Evolutionary conservation across 2,888 invertebrate genomes (phyloP).

Genomic region (Drosophila crucigera): DNA sequence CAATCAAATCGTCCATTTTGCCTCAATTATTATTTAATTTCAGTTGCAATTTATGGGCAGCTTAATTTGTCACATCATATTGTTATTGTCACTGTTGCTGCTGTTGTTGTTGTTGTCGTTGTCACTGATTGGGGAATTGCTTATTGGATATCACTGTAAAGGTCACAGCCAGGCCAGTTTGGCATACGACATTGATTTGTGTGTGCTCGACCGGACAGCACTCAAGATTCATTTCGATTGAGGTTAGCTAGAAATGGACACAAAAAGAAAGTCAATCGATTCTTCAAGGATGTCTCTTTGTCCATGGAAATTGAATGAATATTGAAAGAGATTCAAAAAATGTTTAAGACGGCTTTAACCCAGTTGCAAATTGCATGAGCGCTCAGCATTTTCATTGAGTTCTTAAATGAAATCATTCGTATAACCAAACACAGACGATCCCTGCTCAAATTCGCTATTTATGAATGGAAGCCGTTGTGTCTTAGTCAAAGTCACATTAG

Average conservation of each 20-base stretch:
- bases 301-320: not conserved
- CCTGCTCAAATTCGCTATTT: not conserved
- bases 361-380: not conserved
- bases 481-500: not conserved
- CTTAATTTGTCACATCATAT: slow-evolving; percentile 65
- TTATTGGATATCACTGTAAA: slow-evolving; percentile 17
- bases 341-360: not conserved
- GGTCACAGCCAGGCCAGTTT: slow-evolving; percentile 38
- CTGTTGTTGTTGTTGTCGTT: slow-evolving; percentile 14
- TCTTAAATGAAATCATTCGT: not conserved
- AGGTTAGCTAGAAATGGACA: slow-evolving; percentile 5
- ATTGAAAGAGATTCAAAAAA: not conserved
- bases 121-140: slow-evolving; percentile 47
- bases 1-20: slow-evolving; percentile 35
- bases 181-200: slow-evolving; percentile 37
- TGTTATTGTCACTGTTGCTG: slow-evolving; percentile 5
- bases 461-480: not conserved
- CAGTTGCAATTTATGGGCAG: slow-evolving; percentile 54
- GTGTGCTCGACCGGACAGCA: slow-evolving; percentile 1
- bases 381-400: not conserved
- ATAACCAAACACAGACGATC: not conserved
- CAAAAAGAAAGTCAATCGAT: slow-evolving; percentile 4
- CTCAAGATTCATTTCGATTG: slow-evolving; percentile 12
- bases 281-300: slow-evolving; percentile 1
- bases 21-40: slow-evolving; percentile 75